Evolutionary conservation across 2,888 invertebrate species (phyloP), one percentile per base, ranked within the genome.

Genomic region (Scaptomyza cyrtandrae): DNA sequence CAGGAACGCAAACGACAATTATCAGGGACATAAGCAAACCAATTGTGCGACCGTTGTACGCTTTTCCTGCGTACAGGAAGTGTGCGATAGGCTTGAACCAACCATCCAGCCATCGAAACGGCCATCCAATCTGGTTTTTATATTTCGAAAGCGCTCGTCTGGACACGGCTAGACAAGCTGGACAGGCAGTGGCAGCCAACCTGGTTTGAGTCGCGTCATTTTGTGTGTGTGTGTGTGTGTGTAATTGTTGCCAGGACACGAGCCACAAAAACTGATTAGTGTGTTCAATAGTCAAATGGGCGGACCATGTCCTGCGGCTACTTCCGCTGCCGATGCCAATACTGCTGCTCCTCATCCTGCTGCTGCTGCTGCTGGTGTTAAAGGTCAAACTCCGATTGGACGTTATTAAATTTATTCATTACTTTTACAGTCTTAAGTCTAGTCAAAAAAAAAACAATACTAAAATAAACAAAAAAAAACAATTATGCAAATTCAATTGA

Each of bases 11-110:
- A 77, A 71, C 82, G 82, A 78, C 89, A 89, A 88, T 89, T 89
- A 86, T 89, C 83, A 82, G 86, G 65, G 73, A 87, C 82, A 87
- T 87, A 87, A 80, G 78, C 86, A 87, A 87, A 85, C 86, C 87
- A 85, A 86, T 84, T 87, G 72, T 73, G 66, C 54, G 64, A 62
- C 54, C 45, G 67, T 59, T 65, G 62, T 58, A 48, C 63, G 37
- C 53, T 54, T 44, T 60, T 62, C 31, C 72, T 37, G 54, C 53
- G 65, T 43, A 59, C 81, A 71, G 84, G 84, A 86, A 77, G 69
- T 66, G 69, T 41, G 53, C 78, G 86, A 83, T 82, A 82, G 85
- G 71, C 75, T 62, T 24, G 52, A 41, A 29, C n/a, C 33, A 33
- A 31, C 31, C 27, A 27, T 10, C 19, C 6, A 49, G 10, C 46